Evolutionary conservation across 1,140 invertebrate species (phyloP).

Genomic region (Tyrophagus putrescentiae): DNA sequence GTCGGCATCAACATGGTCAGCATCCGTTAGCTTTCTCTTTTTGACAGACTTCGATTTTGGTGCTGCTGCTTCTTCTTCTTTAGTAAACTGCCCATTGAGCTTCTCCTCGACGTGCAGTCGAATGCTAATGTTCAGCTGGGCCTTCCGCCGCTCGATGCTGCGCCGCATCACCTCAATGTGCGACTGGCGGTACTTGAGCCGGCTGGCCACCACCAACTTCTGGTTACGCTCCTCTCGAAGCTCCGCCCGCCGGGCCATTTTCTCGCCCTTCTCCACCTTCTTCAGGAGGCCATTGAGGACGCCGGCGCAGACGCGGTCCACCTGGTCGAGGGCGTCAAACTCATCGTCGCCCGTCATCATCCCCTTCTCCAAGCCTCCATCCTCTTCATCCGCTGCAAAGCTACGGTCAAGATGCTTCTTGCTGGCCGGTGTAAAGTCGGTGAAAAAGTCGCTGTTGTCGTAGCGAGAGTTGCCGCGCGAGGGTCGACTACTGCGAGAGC

Average conservation of each 20-base stretch:
- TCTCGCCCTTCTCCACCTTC: constrained; percentile 36
- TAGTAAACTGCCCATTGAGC: constrained; percentile 69
- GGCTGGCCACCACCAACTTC: constrained; percentile 30
- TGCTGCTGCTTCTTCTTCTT: constrained; percentile 78
- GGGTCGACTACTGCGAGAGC: no score
- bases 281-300: constrained; percentile 35
- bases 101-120: constrained; percentile 81
- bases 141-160: constrained; percentile 32
- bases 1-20: not conserved
- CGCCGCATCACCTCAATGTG: constrained; percentile 20
- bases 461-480: no score
- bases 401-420: not conserved
- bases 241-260: not conserved
- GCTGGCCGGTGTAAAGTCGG: not conserved
- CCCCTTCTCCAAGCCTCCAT: no score
- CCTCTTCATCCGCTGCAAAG: not conserved
- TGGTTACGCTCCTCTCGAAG: constrained; percentile 27
- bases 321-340: no score
- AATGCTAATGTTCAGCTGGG: constrained; percentile 46
- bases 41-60: constrained; percentile 36
- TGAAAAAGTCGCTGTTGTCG: no score
- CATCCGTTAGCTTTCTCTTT: constrained; percentile 19
- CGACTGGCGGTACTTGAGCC: constrained; percentile 30
- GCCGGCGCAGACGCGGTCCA: constrained; percentile 31
- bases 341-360: no score